A percentile compares a stretch with the other conserved stretches of the same genome.
Conservation (phyloP, 2,888 invertebrate genomes). For the Unio pictorum region DNA sequence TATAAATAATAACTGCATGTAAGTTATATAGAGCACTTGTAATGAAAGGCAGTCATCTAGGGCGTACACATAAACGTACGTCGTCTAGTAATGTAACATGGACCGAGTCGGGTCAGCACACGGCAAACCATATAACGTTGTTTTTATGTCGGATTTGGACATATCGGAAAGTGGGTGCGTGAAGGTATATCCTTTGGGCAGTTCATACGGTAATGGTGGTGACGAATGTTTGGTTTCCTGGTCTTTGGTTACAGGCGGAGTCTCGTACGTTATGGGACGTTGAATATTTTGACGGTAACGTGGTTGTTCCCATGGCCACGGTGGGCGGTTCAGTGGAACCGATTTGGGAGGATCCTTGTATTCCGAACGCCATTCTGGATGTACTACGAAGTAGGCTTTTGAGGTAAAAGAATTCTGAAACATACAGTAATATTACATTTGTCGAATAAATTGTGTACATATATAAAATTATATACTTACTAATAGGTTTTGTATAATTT, state of each 20-base stretch:
- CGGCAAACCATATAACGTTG: slow-evolving; percentile 29
- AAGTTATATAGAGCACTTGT: too few relatives aligned
- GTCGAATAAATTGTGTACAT: neutral
- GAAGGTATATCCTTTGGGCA: slow-evolving; percentile 22
- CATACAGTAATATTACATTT: neutral
- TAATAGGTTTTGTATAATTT: too few relatives aligned
- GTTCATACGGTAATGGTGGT: slow-evolving; percentile 15
- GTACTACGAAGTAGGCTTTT: slow-evolving; percentile 53
- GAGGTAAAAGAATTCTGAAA: slow-evolving; percentile 55
- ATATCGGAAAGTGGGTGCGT: slow-evolving; percentile 28
- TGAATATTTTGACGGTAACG: slow-evolving; percentile 55
- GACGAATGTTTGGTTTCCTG: slow-evolving; percentile 4
- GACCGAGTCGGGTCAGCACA: too few relatives aligned
- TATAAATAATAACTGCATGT: too few relatives aligned
- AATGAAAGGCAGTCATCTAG: too few relatives aligned
- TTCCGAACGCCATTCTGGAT: slow-evolving; percentile 62
- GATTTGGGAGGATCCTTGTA: slow-evolving; percentile 44
- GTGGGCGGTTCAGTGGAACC: slow-evolving; percentile 48
- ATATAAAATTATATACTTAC: neutral
- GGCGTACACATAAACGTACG: too few relatives aligned
- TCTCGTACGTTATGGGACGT: slow-evolving; percentile 29
- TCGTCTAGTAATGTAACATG: too few relatives aligned
- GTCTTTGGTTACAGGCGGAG: slow-evolving; percentile 4
- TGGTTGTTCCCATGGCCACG: slow-evolving; percentile 63
- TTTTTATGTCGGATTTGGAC: slow-evolving; percentile 25